phyloP scores from a whole-genome alignment of 2,113 vertebrate species.

The Camarhynchus parvulus region DNA sequence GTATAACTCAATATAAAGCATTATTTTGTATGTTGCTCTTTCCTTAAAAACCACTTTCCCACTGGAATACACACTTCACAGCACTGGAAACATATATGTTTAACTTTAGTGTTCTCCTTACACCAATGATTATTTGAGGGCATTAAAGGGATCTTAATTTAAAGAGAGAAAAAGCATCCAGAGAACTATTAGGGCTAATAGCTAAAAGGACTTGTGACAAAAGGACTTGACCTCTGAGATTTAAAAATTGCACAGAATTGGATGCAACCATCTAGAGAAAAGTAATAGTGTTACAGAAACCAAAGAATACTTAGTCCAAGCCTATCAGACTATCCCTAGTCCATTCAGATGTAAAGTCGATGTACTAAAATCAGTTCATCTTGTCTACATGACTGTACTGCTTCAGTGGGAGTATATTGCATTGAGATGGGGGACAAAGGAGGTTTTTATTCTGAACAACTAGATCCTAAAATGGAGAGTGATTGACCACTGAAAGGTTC shows the following conservation, averaged over 20 bases:
- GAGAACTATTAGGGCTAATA: neutral
- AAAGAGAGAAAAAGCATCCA: neutral
- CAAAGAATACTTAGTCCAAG: neutral
- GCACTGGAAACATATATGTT: neutral
- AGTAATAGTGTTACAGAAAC: neutral
- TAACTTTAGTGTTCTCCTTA: neutral
- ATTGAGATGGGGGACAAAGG: neutral
- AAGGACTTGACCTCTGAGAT: neutral
- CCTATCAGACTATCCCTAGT: neutral
- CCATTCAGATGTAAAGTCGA: neutral
- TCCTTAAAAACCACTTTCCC: neutral
- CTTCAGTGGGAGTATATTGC: neutral
- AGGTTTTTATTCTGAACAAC: neutral
- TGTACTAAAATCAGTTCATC: neutral
- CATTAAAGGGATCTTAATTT: neutral
- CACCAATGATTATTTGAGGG: neutral
- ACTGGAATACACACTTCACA: neutral
- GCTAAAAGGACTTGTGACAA: neutral
- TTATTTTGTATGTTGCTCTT: neutral
- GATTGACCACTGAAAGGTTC: neutral
- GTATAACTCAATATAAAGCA: neutral
- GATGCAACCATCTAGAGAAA: neutral
- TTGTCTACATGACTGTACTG: neutral
- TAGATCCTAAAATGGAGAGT: neutral
- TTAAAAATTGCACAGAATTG: neutral